Evolutionary conservation across 2,113 vertebrate genomes (phyloP).

Genomic region (Thamnaconus septentrionalis): DNA sequence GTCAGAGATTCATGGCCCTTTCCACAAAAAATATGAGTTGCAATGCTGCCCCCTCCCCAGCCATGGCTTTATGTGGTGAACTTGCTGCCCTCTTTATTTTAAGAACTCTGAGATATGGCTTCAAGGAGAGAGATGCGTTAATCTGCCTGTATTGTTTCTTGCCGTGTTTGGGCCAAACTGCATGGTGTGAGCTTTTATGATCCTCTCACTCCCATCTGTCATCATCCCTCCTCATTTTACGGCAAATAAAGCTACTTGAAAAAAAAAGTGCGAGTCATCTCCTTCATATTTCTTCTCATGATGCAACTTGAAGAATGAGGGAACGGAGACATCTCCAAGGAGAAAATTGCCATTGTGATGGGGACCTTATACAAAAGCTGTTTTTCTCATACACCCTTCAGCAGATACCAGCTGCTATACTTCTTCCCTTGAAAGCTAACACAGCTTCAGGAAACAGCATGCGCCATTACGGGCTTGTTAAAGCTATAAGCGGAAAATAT

Average conservation of each 20-base stretch:
- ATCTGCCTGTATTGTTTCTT: slow-evolving; percentile 37
- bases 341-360: slow-evolving; percentile 4
- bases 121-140: slow-evolving; percentile 52
- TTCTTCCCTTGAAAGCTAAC: slow-evolving; percentile 23
- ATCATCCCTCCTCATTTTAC: slow-evolving; percentile 47
- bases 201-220: slow-evolving; percentile 50
- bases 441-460: slow-evolving; percentile 34
- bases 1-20: slow-evolving; percentile 28
- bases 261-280: slow-evolving; percentile 37
- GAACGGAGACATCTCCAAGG: slow-evolving; percentile 3
- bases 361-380: no score
- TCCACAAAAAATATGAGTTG: slow-evolving; percentile 22
- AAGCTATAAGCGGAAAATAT: slow-evolving; percentile 43
- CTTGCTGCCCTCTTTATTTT: slow-evolving; percentile 49
- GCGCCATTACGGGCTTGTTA: slow-evolving; percentile 29
- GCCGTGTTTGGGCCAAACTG: slow-evolving; percentile 46
- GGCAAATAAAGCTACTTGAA: slow-evolving; percentile 68
- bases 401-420: slow-evolving; percentile 18
- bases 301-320: slow-evolving; percentile 5
- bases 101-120: slow-evolving; percentile 36
- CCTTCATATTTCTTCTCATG: slow-evolving; percentile 7
- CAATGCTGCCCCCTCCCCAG: slow-evolving; percentile 8
- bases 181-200: slow-evolving; percentile 38
- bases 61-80: slow-evolving; percentile 43
- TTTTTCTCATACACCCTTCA: slow-evolving; percentile 11